phyloP scores from a whole-genome alignment of 2,797 vertebrate species.

The Leptodactylus fallax region DNA sequence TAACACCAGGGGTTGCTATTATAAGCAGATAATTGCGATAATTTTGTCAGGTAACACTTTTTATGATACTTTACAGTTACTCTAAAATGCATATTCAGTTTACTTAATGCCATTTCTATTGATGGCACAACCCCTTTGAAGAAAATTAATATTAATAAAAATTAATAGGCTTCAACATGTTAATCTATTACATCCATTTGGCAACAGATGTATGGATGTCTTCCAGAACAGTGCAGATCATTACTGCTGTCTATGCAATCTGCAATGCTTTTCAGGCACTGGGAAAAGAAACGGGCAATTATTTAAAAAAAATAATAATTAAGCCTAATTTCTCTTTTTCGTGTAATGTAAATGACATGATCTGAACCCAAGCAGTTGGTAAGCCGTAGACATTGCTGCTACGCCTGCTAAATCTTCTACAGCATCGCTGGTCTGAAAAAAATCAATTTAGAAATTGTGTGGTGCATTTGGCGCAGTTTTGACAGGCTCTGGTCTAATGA shows the following conservation, averaged over 20 bases:
- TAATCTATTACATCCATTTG: background rate
- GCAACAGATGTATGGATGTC: conserved; percentile 29
- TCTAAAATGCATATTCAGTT: too few relatives aligned
- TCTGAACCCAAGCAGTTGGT: background rate
- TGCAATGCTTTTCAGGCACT: too few relatives aligned
- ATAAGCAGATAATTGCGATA: too few relatives aligned
- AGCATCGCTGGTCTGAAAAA: background rate
- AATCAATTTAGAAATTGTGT: conserved; percentile 1
- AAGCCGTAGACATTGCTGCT: background rate
- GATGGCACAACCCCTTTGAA: too few relatives aligned
- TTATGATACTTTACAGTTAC: too few relatives aligned
- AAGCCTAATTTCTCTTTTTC: background rate
- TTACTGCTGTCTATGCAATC: background rate
- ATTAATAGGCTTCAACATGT: background rate
- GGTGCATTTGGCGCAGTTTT: background rate
- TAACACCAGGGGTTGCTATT: too few relatives aligned
- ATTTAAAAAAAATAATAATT: background rate
- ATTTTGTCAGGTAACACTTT: too few relatives aligned
- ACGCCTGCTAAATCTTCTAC: conserved; percentile 2
- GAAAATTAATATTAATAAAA: background rate
- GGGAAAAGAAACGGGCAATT: background rate
- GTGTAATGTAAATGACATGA: background rate
- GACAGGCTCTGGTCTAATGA: conserved; percentile 37
- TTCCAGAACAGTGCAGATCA: conserved; percentile 7
- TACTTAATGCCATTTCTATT: too few relatives aligned